A percentile compares a stretch with the other conserved stretches of the same genome.
These are phyloP conservation scores for Syngnathus floridae DNA, from an alignment of 2,113 vertebrate species.

Conservation along the genomic window DNA sequence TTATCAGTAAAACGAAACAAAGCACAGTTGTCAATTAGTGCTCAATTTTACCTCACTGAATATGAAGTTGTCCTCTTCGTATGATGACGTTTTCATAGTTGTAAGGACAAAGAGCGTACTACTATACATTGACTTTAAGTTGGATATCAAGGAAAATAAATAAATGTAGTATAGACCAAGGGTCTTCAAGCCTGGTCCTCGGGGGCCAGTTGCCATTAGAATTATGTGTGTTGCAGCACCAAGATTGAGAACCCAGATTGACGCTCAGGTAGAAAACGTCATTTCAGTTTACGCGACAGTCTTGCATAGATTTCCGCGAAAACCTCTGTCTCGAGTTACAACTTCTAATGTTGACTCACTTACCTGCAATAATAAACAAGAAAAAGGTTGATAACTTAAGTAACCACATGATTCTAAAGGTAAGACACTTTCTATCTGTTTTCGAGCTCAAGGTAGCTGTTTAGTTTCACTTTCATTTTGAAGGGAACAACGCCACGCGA, in stretches of 20 bases:
- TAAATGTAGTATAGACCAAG: not conserved
- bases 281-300: not conserved
- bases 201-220: no score
- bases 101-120: not conserved
- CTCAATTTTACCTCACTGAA: not conserved
- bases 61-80: not conserved
- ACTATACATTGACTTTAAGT: not conserved
- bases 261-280: no score
- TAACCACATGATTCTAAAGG: conserved; percentile 21
- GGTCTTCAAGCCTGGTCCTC: no score
- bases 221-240: no score
- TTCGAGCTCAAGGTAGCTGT: not conserved
- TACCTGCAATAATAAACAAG: conserved; percentile 38
- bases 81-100: not conserved
- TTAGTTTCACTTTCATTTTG: conserved; percentile 70
- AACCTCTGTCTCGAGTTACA: not conserved
- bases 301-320: not conserved
- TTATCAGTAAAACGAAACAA: not conserved
- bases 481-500: not conserved
- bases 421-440: not conserved
- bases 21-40: not conserved
- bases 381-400: conserved; percentile 17
- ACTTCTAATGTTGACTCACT: not conserved
- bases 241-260: no score
- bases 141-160: not conserved